Evolutionary conservation across 1,140 invertebrate species (phyloP), one percentile per base, ranked within the genome.

Genomic region (Zophobas atratus): DNA sequence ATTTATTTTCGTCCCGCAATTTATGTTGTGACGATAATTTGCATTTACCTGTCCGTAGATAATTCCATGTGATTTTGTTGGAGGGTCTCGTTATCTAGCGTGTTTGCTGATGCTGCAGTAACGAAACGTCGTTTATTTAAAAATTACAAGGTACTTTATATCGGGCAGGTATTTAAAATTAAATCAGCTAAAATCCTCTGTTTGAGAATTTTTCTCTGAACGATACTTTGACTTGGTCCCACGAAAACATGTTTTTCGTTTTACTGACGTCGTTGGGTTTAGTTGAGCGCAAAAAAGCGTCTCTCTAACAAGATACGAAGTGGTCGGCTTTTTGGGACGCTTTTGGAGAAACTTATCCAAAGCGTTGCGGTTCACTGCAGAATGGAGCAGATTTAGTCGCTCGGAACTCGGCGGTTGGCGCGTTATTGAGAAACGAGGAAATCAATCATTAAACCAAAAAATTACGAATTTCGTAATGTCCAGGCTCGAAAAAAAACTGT

Each of bases 191-290:
- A 20, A 20, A 20, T 20, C 20, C 20, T 20, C 20, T 20, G 20
- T 20, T 20, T 20, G 20, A 20, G 20, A 20, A 20, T 20, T 20
- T 20, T 20, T 20, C 20, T 20, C 20, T 20, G 20, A 20, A 20
- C 43, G 35, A 60, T 8, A 60, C 35, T 60, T 60, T 36, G 34
- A 60, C 35, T 1, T 60, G 35, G 4, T 60, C 35, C 5, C 34
- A 38, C 36, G 38, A 60, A 36, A 60, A 60, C 56, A 60, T 60
- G 56, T 60, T 60, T 60, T 60, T 60, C 34, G 56, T 39, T 55
- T 55, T 34, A 55, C 32, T 55, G 53, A 34, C 53, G 51, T 55
- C 53, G 35, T 33, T 55, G 33, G 33, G 35, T 55, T 55, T 55
- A 55, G 32, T 32, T 8, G 49, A 20, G 49, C 33, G 49, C 49